Conservation (phyloP, 2,888 invertebrate genomes). For the Imbricaverruca yamaguchii region DNA sequence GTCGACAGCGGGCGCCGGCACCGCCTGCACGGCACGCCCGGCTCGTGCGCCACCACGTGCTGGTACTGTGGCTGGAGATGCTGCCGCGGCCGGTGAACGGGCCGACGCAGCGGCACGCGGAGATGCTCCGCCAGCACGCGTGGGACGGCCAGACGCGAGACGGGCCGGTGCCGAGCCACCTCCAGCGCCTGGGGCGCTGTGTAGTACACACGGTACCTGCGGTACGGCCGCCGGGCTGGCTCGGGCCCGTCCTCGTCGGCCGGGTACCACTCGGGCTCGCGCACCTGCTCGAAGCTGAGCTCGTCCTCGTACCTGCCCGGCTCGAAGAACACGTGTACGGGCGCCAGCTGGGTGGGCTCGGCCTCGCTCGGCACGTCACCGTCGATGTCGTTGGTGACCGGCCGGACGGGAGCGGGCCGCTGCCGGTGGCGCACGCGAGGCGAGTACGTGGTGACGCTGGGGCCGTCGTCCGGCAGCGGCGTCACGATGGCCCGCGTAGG, state of each 20-base stretch:
- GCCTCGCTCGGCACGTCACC: background rate
- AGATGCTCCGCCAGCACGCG: too few relatives aligned
- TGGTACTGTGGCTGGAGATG: background rate
- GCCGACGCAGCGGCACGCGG: background rate
- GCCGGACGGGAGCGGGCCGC: background rate
- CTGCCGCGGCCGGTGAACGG: background rate
- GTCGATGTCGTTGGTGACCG: background rate
- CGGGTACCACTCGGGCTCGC: conserved; percentile 3
- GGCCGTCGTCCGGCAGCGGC: background rate
- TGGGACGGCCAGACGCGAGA: too few relatives aligned
- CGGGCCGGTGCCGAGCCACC: background rate
- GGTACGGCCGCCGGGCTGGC: background rate
- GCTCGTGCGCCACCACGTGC: background rate
- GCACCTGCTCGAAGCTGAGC: conserved; percentile 15
- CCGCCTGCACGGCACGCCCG: background rate
- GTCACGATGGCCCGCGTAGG: background rate
- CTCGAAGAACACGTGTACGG: conserved; percentile 4
- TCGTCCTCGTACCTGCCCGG: background rate
- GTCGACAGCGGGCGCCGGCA: background rate
- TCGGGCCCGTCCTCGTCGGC: background rate
- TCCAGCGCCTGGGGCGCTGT: background rate
- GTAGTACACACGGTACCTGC: background rate
- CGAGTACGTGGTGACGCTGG: background rate
- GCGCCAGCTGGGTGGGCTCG: background rate
- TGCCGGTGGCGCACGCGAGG: background rate